Evolutionary conservation across 2,113 vertebrate species (phyloP).

Genomic region (Megaceryle torquata): DNA sequence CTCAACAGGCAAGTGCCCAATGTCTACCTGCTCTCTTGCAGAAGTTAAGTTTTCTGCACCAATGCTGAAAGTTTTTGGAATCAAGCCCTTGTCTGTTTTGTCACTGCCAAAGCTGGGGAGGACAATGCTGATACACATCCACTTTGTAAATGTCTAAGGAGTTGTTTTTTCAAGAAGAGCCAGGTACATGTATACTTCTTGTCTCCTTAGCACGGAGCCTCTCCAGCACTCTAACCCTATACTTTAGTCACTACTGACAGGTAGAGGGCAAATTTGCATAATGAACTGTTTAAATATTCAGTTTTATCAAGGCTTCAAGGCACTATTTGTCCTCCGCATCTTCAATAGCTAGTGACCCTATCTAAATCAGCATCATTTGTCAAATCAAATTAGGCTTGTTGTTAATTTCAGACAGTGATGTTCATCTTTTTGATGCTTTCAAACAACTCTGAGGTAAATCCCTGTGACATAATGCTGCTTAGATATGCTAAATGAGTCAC

Average conservation of each 20-base stretch:
- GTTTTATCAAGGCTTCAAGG: slow-evolving; percentile 81
- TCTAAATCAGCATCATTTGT: slow-evolving; percentile 85
- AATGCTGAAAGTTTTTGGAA: not conserved
- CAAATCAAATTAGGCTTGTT: slow-evolving; percentile 86
- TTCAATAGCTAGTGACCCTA: slow-evolving; percentile 80
- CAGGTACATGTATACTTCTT: slow-evolving; percentile 26
- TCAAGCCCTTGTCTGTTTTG: slow-evolving; percentile 9
- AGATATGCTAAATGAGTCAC: slow-evolving; percentile 86
- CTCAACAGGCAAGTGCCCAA: not conserved
- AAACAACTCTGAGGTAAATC: slow-evolving; percentile 77
- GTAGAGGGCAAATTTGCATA: slow-evolving; percentile 86
- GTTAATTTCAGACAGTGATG: slow-evolving; percentile 82
- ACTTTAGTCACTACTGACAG: slow-evolving; percentile 71
- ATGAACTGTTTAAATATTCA: slow-evolving; percentile 80
- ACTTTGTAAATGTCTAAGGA: slow-evolving; percentile 25
- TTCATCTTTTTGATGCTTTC: slow-evolving; percentile 80
- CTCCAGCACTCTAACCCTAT: slow-evolving; percentile 44
- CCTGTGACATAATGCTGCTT: slow-evolving; percentile 79
- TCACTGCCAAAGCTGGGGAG: not conserved
- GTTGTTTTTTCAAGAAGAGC: not conserved
- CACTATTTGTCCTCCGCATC: slow-evolving; percentile 73
- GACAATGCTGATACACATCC: not conserved
- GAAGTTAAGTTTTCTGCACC: not conserved
- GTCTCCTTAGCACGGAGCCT: slow-evolving; percentile 10
- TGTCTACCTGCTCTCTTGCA: not conserved